Percentiles rank a stretch among this genome's conserved stretches.
Evolutionary conservation across 2,888 invertebrate species (phyloP).

Genomic region (Drosophila ezoana): DNA sequence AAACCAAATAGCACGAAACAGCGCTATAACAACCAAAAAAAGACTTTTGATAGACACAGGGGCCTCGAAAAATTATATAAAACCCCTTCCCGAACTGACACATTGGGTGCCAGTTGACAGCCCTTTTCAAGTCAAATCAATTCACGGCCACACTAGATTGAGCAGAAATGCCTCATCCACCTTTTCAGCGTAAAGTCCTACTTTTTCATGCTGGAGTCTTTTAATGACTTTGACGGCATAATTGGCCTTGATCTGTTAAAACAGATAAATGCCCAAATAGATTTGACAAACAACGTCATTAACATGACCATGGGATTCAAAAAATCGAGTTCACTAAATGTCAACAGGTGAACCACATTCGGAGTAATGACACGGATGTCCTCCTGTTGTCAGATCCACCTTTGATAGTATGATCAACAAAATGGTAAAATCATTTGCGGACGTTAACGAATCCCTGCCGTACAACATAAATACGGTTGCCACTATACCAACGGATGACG

Average conservation of each 20-base stretch:
- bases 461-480: no score
- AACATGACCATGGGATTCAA: background rate
- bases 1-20: no score
- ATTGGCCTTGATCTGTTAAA: background rate
- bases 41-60: no score
- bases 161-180: background rate
- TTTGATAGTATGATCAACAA: no score
- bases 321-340: constrained; percentile 2
- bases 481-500: no score
- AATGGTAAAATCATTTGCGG: no score
- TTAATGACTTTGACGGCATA: constrained; percentile 8
- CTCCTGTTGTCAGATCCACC: background rate
- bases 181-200: background rate
- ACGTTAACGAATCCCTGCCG: no score
- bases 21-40: constrained; percentile 3
- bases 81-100: no score
- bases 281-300: background rate
- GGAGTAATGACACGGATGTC: background rate
- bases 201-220: background rate
- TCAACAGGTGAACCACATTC: constrained; percentile 1
- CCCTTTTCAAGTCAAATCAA: constrained; percentile 2
- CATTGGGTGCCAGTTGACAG: constrained; percentile 1
- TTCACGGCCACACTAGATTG: constrained; percentile 5
- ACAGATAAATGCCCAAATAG: background rate
- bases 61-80: no score